Evolutionary conservation across 2,888 invertebrate species (phyloP).

Genomic region (Dasypogon diadema): DNA sequence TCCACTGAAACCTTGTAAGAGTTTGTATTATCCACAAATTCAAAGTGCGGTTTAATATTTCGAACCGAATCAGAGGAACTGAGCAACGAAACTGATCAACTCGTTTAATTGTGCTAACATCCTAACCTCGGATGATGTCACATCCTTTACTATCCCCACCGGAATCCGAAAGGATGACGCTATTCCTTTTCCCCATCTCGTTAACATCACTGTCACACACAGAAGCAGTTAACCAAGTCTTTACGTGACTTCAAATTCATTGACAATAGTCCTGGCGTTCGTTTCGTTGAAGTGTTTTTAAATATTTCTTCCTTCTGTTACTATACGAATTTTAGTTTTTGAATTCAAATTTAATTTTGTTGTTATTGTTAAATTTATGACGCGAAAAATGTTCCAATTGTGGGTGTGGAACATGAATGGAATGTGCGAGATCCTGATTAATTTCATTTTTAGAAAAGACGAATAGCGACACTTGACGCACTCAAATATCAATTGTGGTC

Average conservation of each 20-base stretch:
- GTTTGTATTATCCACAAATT: no score
- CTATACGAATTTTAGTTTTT: no score
- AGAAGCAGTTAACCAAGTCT: not conserved
- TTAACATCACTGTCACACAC: constrained; percentile 8
- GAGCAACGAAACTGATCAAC: constrained; percentile 66
- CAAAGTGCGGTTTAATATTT: constrained; percentile 46
- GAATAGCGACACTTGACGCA: constrained; percentile 12
- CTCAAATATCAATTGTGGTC: constrained; percentile 31
- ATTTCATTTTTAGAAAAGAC: no score
- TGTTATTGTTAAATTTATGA: no score
- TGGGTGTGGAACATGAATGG: no score
- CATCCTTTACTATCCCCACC: constrained; percentile 41
- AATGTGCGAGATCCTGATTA: no score
- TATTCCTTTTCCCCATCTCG: constrained; percentile 34
- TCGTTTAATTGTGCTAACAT: constrained; percentile 55
- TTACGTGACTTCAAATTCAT: not conserved
- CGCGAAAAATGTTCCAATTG: no score
- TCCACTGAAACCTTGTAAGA: no score
- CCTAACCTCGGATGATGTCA: constrained; percentile 63
- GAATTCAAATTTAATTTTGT: no score
- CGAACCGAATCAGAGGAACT: constrained; percentile 62
- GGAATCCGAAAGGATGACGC: constrained; percentile 16
- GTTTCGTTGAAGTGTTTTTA: not conserved
- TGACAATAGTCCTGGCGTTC: not conserved
- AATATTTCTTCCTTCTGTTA: not conserved